Evolutionary conservation across 2,113 vertebrate species (phyloP), one percentile per base, ranked within the genome.

Genomic region (Cygnus buccinator): DNA sequence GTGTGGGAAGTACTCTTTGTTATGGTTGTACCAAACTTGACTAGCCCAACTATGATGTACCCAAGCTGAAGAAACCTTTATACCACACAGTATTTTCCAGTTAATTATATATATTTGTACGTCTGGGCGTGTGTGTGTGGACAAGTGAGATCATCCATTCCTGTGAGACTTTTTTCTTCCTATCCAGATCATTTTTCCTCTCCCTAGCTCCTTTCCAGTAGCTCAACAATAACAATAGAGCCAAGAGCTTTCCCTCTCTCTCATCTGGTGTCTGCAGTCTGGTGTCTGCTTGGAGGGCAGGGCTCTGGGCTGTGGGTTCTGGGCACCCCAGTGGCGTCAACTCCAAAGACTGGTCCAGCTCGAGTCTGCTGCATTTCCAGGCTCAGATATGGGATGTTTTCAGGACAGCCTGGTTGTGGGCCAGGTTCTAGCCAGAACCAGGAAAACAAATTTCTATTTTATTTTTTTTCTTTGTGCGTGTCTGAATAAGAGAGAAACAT

Each of bases 101-200:
- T 92, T 96, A 92, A 94, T 96, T 94, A 96, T 85, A 96, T 95
- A 90, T 93, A 95, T 96, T 96, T 96, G 73, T 91, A 91, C 74
- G 86, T 94, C 89, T 89, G 90, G 80, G 90, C 1, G 92, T 92
- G 95, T 95, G 62, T 89, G 65, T 93, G 76, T 92, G 88, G 90
- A 96, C 83, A 92, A 94, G 79, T 97, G 95, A 97, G 95, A 95
- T 97, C 96, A 97, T 96, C 92, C 86, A 75, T 94, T 93, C 94
- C 94, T 94, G 71, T 75, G 66, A 94, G 95, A 90, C 41, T 35
- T 82, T 80, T 94, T 93, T 90, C 75, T 73, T 82, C 62, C 91
- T 79, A 76, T 89, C 77, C 86, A 84, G 84, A 90, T 75, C 3
- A 43, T 93, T 96, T 97, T 95, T 94, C 87, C 80, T 95, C 44